phyloP scores from a whole-genome alignment of 2,113 vertebrate genomes.

The Micronycteris hirsuta region DNA sequence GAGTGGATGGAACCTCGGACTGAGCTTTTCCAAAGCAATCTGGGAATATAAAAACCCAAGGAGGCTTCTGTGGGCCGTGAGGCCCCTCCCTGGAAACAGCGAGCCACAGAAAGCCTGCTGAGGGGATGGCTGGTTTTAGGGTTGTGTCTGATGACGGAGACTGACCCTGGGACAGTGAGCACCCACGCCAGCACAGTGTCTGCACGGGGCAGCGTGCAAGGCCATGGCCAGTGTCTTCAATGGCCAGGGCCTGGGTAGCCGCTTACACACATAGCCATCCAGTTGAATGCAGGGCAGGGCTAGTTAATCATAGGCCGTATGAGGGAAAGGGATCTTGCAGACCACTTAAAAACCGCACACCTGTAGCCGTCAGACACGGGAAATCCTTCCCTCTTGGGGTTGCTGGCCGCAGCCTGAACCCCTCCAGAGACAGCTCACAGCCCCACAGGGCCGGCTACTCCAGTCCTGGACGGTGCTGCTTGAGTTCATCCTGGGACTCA shows the following conservation, averaged over 20 bases:
- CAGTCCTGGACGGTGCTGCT: background rate
- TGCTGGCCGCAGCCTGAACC: background rate
- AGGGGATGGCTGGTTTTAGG: background rate
- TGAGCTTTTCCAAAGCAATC: background rate
- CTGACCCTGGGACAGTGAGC: background rate
- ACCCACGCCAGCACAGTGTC: background rate
- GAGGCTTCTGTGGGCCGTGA: background rate
- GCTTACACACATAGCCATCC: background rate
- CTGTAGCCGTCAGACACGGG: background rate
- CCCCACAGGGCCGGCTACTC: fast-evolving
- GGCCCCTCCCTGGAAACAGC: background rate
- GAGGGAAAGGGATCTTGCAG: background rate
- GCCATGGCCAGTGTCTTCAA: background rate
- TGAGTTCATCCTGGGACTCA: background rate
- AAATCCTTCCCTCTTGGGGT: background rate
- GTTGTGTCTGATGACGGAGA: background rate
- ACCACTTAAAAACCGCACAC: background rate
- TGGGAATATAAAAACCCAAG: background rate
- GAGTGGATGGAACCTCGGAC: background rate
- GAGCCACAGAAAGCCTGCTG: background rate
- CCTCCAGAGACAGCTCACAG: background rate
- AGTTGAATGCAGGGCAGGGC: background rate
- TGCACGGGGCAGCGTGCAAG: background rate
- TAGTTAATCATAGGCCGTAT: background rate
- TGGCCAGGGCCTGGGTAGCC: background rate